Conservation (phyloP, 2,113 vertebrate species). For the Tachuris rubrigastra region DNA sequence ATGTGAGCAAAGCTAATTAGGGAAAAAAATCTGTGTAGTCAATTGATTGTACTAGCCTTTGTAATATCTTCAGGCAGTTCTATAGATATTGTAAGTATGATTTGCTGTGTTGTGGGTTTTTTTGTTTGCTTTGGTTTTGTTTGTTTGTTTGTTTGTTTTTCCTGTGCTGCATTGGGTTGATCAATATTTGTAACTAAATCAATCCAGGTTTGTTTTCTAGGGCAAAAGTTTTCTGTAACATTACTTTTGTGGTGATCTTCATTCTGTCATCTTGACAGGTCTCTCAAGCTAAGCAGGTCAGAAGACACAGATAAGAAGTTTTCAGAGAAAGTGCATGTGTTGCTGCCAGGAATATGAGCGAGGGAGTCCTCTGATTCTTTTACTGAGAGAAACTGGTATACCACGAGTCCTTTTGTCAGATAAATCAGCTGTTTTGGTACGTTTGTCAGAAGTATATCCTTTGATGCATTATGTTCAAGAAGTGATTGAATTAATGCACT, state of each 20-base stretch:
- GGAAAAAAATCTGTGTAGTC: not conserved
- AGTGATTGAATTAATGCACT: slow-evolving; percentile 31
- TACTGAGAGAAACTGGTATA: not conserved
- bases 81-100: not conserved
- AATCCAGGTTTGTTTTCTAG: not conserved
- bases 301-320: not conserved
- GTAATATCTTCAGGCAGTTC: not conserved
- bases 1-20: not conserved
- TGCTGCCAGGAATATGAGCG: not conserved
- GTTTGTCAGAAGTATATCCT: not conserved
- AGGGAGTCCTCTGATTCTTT: not conserved
- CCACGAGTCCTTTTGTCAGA: not conserved
- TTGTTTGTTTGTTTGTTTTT: not conserved
- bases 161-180: not conserved
- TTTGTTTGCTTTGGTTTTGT: not conserved
- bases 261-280: not conserved
- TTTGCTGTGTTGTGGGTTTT: not conserved
- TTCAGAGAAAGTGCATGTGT: not conserved
- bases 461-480: not conserved
- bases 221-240: not conserved
- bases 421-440: not conserved
- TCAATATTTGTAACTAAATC: not conserved
- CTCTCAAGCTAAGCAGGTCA: not conserved
- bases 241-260: not conserved
- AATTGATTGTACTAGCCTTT: not conserved